Evolutionary conservation across 2,888 invertebrate genomes (phyloP).

Genomic region (Diploptera punctata): DNA sequence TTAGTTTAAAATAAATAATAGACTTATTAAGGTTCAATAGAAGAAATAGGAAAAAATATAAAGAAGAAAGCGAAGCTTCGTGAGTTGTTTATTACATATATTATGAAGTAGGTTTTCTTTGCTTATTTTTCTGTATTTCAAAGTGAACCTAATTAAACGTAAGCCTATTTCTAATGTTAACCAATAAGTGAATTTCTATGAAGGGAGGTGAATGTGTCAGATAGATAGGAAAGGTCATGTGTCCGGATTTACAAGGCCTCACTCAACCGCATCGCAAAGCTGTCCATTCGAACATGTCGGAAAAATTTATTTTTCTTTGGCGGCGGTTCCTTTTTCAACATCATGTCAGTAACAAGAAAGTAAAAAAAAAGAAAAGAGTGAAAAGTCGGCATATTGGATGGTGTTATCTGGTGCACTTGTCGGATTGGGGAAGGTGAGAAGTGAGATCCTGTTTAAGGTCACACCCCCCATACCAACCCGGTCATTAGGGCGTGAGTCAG

Average conservation of each 20-base stretch:
- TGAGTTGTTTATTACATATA: too few species aligned
- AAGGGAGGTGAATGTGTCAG: too few species aligned
- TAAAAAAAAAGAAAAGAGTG: not conserved
- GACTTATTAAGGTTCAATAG: too few species aligned
- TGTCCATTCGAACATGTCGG: not conserved
- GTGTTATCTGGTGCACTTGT: conserved; percentile 22
- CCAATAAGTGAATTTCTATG: too few species aligned
- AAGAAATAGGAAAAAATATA: too few species aligned
- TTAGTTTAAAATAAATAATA: too few species aligned
- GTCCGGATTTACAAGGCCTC: not conserved
- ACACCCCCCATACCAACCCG: conserved; percentile 15
- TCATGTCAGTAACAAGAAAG: not conserved
- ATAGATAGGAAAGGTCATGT: conserved; percentile 1
- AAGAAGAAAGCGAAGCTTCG: too few species aligned
- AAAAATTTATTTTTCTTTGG: not conserved
- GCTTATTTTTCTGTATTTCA: too few species aligned
- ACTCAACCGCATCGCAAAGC: not conserved
- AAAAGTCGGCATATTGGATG: conserved; percentile 10
- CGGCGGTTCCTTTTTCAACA: conserved; percentile 1
- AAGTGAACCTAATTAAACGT: too few species aligned
- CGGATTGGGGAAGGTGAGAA: conserved; percentile 23
- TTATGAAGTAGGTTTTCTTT: too few species aligned
- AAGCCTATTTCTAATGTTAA: too few species aligned
- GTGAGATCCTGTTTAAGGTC: conserved; percentile 23
- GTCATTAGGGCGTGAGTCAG: conserved; percentile 36